Evolutionary conservation across 1,140 invertebrate species (phyloP), one percentile per base, ranked within the genome.

Genomic region (Eubasilissa regina): DNA sequence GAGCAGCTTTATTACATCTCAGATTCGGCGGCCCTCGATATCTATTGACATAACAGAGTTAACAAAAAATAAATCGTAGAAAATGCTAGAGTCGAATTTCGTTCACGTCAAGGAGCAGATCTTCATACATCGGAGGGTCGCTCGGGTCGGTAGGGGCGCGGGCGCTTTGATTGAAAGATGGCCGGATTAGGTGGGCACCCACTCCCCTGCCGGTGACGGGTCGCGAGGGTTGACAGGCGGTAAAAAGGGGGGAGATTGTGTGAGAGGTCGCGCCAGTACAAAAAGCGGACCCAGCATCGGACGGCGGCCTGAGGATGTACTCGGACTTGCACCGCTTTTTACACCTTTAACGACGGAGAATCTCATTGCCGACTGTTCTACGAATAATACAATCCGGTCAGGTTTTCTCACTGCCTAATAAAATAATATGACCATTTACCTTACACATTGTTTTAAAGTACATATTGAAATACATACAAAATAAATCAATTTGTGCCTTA

Each of bases 151-250:
- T 1, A 6, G 53, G 15, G 7, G 19, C 15, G 55, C 55, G 21
- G 55, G 60, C 19, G 25, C 55, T 62, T 25, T 62, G 60, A 62
- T 62, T 62, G 60, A 62, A 62, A 62, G 60, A 62, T 62, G 60
- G 19, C 25, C 60, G 60, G 60, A 62, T 62, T 62, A 62, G 60
- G 25, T n/a, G 11, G 60, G 25, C 25, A 6, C 25, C 25, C 25
- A 1, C 25, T 35, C 25, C 25, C 25, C 25, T 1, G 25, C 25
- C 25, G n/a, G n/a, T n/a, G n/a, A n/a, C n/a, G n/a, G n/a, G n/a
- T n/a, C n/a, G 25, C 25, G 25, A 35, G 25, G 25, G 25, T 35
- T 35, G 25, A 35, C 25, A 35, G 25, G 25, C 25, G 25, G 25
- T 6, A 6, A 6, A 1, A 6, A 1, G 6, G 25, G 25, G 25